Base-by-base conservation (phyloP, 2,797 vertebrate genomes). In the Pangasius mekongensis region DNA sequence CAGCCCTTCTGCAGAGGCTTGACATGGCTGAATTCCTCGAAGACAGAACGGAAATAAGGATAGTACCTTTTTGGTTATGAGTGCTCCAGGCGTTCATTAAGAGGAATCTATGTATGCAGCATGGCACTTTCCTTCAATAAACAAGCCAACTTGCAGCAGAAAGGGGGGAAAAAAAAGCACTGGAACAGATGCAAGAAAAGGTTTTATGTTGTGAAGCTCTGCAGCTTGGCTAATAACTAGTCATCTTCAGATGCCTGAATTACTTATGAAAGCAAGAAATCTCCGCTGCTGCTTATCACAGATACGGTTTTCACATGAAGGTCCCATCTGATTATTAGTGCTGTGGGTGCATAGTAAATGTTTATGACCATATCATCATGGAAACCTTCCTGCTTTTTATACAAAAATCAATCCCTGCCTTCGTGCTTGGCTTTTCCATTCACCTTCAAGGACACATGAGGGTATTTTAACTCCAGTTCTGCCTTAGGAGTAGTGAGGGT, bases 11-110 rank as follows among this genome's bases (percentile, higher is more conserved):
- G 49, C 27, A 47, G 33, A 83, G 20, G 60, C 86, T 64, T 82
- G 86, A 89, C 86, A 58, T 39, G 87, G 58, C 67, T 86, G 80
- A 74, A 78, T 87, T 83, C 67, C 76, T 87, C 36, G 43, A 85
- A 84, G 88, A 81, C 84, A 39, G 18, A 78, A 64, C 3, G 24
- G 27, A 84, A 86, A 86, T 52, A 83, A 69, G 20, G 27, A n/a
- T 66, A 66, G 80, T 7, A 36, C 5, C n/a, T 86, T 69, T 81
- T 86, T 20, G 71, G 60, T 83, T 76, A 60, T 11, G 22, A 22
- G 30, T 4, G 27, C 82, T 81, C 47, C 52, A 73, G 84, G 39
- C 39, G 3, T 52, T 84, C 24, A 13, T 39, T 71, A 67, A 43
- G 43, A 77, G 33, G 13, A 86, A 66, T 89, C 33, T 43, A 73